Percentiles rank a stretch among this genome's conserved stretches.
Evolutionary conservation across 30 jellyfish, hydroid and myxozoan genomes (phyloP).

Genomic region (Aurelia aurita complex sp. Pacific): DNA sequence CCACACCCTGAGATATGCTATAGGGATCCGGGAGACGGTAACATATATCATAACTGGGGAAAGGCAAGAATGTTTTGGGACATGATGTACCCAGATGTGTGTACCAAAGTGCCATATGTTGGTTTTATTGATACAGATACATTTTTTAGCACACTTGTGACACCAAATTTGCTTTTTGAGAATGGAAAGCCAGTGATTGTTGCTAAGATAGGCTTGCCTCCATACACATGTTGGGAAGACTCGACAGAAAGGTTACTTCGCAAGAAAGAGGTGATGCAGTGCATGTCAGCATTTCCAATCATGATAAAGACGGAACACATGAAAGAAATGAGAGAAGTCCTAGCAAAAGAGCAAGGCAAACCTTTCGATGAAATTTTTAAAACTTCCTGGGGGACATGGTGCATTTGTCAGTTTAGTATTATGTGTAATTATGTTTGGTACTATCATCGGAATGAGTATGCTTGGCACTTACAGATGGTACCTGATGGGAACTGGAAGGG

Average conservation of each 20-base stretch:
- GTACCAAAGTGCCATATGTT: slow-evolving; percentile 53
- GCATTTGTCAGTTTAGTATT: slow-evolving; percentile 59
- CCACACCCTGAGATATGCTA: slow-evolving; percentile 64
- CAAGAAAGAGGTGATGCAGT: slow-evolving; percentile 49
- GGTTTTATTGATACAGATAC: slow-evolving; percentile 79
- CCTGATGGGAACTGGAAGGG: slow-evolving; percentile 53
- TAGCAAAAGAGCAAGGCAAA: slow-evolving; percentile 34
- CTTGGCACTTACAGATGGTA: slow-evolving; percentile 64
- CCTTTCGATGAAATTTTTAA: slow-evolving; percentile 45
- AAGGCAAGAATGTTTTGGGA: slow-evolving; percentile 67
- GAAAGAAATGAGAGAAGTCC: slow-evolving; percentile 40
- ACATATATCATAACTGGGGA: slow-evolving; percentile 39
- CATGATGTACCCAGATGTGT: slow-evolving; percentile 59
- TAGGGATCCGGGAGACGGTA: slow-evolving; percentile 31
- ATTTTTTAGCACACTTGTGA: slow-evolving; percentile 51
- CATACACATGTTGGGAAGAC: slow-evolving; percentile 41
- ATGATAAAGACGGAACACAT: slow-evolving; percentile 56
- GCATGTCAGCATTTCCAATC: slow-evolving; percentile 77
- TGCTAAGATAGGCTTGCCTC: slow-evolving; percentile 48
- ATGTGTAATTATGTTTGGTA: slow-evolving; percentile 75
- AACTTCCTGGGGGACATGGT: slow-evolving; percentile 32
- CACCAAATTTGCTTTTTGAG: slow-evolving; percentile 62
- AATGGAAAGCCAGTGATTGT: slow-evolving; percentile 51
- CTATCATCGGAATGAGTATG: slow-evolving; percentile 61
- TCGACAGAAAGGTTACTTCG: slow-evolving; percentile 49